These are phyloP conservation scores for Hedychridium roseum DNA, from an alignment of 2,888 invertebrate genomes.

Conservation along the genomic window DNA sequence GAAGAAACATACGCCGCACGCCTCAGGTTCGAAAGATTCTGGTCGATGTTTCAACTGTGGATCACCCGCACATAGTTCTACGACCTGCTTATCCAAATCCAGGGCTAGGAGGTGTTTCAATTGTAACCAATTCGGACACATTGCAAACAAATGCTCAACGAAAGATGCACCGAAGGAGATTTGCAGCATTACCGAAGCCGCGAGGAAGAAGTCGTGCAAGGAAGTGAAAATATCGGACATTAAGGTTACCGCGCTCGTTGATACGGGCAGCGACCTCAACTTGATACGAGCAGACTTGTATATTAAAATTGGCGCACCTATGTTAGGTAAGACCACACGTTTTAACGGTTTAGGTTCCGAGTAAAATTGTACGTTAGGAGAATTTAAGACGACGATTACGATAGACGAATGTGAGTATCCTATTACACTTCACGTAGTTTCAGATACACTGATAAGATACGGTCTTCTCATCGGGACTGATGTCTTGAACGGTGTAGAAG, in stretches of 20 bases:
- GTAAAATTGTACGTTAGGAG: slow-evolving; percentile 13
- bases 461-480: slow-evolving; percentile 24
- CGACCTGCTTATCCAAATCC: background rate
- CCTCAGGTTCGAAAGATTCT: background rate
- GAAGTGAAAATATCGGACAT: background rate
- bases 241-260: slow-evolving; percentile 3
- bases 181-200: background rate
- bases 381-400: slow-evolving; percentile 1
- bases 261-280: slow-evolving; percentile 9
- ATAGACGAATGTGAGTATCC: slow-evolving; percentile 19
- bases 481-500: slow-evolving; percentile 17
- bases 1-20: background rate
- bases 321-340: slow-evolving; percentile 1
- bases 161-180: background rate
- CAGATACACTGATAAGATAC: slow-evolving; percentile 9
- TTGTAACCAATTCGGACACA: slow-evolving; percentile 3
- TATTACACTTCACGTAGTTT: slow-evolving; percentile 23
- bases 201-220: background rate
- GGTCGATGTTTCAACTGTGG: slow-evolving; percentile 8
- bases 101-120: slow-evolving; percentile 7
- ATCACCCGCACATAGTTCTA: background rate
- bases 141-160: slow-evolving; percentile 1
- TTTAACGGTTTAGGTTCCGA: slow-evolving; percentile 23
- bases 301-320: slow-evolving; percentile 6
- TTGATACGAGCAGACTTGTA: slow-evolving; percentile 4